Base-by-base conservation (phyloP, 1,140 invertebrate genomes). In the Ditylenchus dipsaci region DNA sequence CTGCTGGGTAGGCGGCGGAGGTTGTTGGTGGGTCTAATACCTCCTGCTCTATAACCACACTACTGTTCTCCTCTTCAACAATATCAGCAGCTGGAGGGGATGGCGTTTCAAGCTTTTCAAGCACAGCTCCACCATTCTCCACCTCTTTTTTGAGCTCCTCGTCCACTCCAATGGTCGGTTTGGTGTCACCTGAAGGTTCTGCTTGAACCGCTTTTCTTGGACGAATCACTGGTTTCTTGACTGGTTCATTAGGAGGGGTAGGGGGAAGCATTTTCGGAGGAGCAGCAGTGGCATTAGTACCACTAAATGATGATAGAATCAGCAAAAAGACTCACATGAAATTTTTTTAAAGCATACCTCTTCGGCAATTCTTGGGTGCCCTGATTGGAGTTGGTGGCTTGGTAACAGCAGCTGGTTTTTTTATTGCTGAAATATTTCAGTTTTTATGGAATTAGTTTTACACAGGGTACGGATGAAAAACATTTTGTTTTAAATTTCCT, bases 191-290 rank as follows among this genome's bases (percentile, higher is more conserved):
- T 21, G 49, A 7, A 8, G 3, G 3, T 53, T 53, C 49, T 8
- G 49, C 49, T 26, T 53, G 49, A 53, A 17, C 49, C 21, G 59
- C 59, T 61, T 61, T 61, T 30, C 59, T 19, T 43, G 59, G 59
- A 8, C 59, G 59, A 61, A 61, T 61, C 19, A 43, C 29, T 8
- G 59, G 59, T 13, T 43, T 30, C 29, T 61, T 30, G 3, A 21
- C 59, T n/a, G 27, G 3, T 61, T 61, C 38, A 19, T 8, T 43
- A 7, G 59, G 59, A 19, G 27, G 3, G 19, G 19, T 7, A 19
- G 59, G 29, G 59, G 26, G n/a, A n/a, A n/a, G n/a, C n/a, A n/a
- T n/a, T n/a, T n/a, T n/a, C n/a, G n/a, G n/a, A n/a, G n/a, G n/a
- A 7, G 19, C 27, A 13, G 59, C n/a, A 61, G 38, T n/a, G 13